These are phyloP conservation scores for Anas georgica DNA, from an alignment of 2,797 vertebrate genomes.

Conservation along the genomic window DNA sequence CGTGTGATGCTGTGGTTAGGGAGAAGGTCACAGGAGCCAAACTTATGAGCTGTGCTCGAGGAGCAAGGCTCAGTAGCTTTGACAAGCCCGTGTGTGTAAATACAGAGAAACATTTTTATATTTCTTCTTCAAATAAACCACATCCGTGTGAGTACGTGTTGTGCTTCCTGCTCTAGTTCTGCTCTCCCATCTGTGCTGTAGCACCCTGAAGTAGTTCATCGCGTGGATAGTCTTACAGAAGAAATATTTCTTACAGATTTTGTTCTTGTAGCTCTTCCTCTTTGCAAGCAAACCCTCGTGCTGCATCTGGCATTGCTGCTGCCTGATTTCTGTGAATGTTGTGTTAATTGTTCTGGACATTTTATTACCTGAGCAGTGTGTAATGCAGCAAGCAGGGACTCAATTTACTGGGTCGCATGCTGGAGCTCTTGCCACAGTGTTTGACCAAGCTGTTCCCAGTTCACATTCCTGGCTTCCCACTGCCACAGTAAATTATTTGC, in stretches of 20 bases:
- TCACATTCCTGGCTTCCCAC: not conserved
- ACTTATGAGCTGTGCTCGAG: not conserved
- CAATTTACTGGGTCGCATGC: not conserved
- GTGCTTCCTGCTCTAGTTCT: not conserved
- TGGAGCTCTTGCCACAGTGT: not conserved
- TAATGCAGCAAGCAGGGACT: not conserved
- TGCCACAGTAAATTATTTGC: not conserved
- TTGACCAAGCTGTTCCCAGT: not conserved
- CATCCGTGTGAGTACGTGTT: not conserved
- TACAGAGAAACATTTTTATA: not conserved
- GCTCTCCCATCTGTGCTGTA: not conserved
- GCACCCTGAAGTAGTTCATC: not conserved
- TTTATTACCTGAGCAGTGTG: not conserved
- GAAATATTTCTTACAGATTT: not conserved
- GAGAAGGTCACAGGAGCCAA: not conserved
- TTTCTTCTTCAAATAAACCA: constrained; percentile 4
- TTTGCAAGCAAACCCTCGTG: not conserved
- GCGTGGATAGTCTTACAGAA: not conserved
- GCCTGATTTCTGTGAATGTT: not conserved
- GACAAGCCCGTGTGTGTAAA: not conserved
- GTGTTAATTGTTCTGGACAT: not conserved
- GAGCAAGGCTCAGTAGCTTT: not conserved
- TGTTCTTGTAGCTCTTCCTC: not conserved
- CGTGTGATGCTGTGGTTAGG: not conserved
- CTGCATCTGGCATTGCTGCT: not conserved